Evolutionary conservation across 1,140 invertebrate species (phyloP).

Genomic region (Drosophila erecta): DNA sequence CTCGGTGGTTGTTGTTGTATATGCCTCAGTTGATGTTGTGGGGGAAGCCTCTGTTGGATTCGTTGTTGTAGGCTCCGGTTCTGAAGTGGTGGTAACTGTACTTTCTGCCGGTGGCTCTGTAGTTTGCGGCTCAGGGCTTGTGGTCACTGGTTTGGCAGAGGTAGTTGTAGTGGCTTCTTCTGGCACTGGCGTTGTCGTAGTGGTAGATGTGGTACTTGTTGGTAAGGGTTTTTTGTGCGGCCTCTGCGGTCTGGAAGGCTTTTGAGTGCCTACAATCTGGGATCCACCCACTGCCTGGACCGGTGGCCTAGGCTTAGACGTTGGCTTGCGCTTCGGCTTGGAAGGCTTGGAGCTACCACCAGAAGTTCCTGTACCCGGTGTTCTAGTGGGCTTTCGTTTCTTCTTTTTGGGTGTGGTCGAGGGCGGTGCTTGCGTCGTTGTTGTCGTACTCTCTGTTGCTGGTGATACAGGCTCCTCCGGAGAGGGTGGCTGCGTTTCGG

Average conservation of each 20-base stretch:
- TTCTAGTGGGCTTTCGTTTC: slow-evolving; percentile 75
- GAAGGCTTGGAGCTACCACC: slow-evolving; percentile 26
- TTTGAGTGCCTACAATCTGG: slow-evolving; percentile 36
- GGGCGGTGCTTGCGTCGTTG: slow-evolving; percentile 51
- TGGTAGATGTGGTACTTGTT: slow-evolving; percentile 35
- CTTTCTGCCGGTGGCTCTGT: slow-evolving; percentile 36
- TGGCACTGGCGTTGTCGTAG: slow-evolving; percentile 28
- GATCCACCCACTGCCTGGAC: slow-evolving; percentile 8
- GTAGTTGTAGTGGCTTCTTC: slow-evolving; percentile 8
- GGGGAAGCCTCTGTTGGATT: slow-evolving; percentile 54
- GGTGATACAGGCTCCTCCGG: slow-evolving; percentile 31
- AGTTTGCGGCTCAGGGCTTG: slow-evolving; percentile 58
- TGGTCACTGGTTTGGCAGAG: slow-evolving; percentile 69
- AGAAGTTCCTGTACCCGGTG: slow-evolving; percentile 48
- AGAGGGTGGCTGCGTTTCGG: slow-evolving; percentile 33
- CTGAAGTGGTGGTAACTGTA: slow-evolving; percentile 59
- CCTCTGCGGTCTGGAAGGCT: slow-evolving; percentile 47
- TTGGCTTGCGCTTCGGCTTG: slow-evolving; percentile 75
- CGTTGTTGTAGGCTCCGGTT: slow-evolving; percentile 62
- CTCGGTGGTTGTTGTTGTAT: slow-evolving; percentile 20
- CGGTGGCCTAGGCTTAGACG: slow-evolving; percentile 54
- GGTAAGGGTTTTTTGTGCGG: slow-evolving; percentile 64
- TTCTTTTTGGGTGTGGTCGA: slow-evolving; percentile 69
- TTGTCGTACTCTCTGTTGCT: slow-evolving; percentile 29
- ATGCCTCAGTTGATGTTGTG: slow-evolving; percentile 17